Percentiles rank a stretch among this genome's conserved stretches.
These are phyloP conservation scores for Drosophila kohkoa DNA, from an alignment of 1,140 invertebrate species.

Conservation along the genomic window DNA sequence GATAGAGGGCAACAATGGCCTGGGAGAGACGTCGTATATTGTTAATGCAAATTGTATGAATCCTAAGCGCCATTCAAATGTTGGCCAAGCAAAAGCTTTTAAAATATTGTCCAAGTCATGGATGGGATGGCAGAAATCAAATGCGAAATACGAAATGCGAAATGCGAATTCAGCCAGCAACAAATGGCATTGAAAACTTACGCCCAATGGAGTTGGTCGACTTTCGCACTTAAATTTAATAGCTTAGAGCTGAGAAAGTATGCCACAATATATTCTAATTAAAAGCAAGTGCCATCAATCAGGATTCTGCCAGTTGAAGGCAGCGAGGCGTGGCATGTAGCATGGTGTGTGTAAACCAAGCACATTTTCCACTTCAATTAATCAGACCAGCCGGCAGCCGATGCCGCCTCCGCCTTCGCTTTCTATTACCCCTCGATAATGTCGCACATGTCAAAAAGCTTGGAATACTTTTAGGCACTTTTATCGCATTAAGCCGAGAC, in stretches of 20 bases:
- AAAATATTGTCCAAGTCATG: conserved; percentile 52
- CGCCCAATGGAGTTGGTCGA: conserved; percentile 40
- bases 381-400: conserved; percentile 43
- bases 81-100: conserved; percentile 59
- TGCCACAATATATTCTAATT: conserved; percentile 73
- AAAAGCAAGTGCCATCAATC: conserved; percentile 73
- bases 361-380: conserved; percentile 74
- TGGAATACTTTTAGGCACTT: conserved; percentile 62
- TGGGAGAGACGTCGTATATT: conserved; percentile 24
- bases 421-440: conserved; percentile 33
- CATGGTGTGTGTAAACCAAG: conserved; percentile 12
- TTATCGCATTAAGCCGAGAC: conserved; percentile 59
- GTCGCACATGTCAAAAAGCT: conserved; percentile 60
- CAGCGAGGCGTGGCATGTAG: no score
- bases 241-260: conserved; percentile 43
- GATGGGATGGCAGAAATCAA: conserved; percentile 14
- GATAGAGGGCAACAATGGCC: conserved; percentile 21
- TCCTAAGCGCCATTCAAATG: conserved; percentile 40
- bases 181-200: conserved; percentile 25
- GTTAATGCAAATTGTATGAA: conserved; percentile 70
- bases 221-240: conserved; percentile 51
- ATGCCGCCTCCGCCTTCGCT: conserved; percentile 1
- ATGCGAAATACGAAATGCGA: conserved; percentile 63
- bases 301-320: conserved; percentile 31
- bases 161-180: conserved; percentile 3